These are phyloP conservation scores for Cladorhizidae sp. DNA, from an alignment of 37 sponge, comb jelly and placozoan species.

Conservation along the genomic window DNA sequence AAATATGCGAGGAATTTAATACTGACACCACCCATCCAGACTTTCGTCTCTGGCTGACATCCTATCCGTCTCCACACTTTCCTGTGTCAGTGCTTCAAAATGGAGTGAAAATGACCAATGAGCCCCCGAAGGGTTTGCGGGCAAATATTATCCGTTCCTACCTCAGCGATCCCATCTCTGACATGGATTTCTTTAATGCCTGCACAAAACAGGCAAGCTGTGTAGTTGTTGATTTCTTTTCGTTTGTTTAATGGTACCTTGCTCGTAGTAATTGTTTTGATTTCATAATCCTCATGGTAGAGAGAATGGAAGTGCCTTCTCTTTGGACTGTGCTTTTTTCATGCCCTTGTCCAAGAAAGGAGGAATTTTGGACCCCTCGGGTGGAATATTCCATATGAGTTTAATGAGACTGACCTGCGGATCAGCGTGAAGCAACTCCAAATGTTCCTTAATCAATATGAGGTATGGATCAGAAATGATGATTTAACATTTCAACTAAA, in stretches of 20 bases:
- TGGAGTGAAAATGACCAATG: slow-evolving; percentile 99
- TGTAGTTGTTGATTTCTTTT: neutral
- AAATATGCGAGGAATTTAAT: slow-evolving; percentile 94
- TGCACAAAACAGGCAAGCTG: slow-evolving; percentile 70
- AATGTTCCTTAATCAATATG: slow-evolving; percentile 99
- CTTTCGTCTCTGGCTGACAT: slow-evolving; percentile 97
- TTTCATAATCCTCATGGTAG: neutral
- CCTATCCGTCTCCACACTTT: slow-evolving; percentile 96
- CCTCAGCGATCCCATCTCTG: slow-evolving; percentile 92
- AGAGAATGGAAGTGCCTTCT: slow-evolving; percentile 87
- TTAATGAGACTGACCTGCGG: slow-evolving; percentile 99
- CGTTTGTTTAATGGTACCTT: neutral
- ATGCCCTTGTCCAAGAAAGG: slow-evolving; percentile 96
- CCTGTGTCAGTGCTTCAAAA: slow-evolving; percentile 98
- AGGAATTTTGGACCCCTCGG: slow-evolving; percentile 96
- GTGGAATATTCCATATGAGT: slow-evolving; percentile 99
- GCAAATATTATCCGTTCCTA: slow-evolving; percentile 97
- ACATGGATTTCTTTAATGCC: slow-evolving; percentile 90
- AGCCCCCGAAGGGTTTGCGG: slow-evolving; percentile 98
- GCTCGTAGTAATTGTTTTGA: too few species aligned
- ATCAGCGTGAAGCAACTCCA: slow-evolving; percentile 94
- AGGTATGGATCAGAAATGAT: slow-evolving; percentile 81
- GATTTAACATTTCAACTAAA: too few species aligned
- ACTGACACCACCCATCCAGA: slow-evolving; percentile 97
- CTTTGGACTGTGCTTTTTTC: slow-evolving; percentile 99